Base-by-base conservation (phyloP, 2,797 vertebrate species). In the Tinamus major region DNA sequence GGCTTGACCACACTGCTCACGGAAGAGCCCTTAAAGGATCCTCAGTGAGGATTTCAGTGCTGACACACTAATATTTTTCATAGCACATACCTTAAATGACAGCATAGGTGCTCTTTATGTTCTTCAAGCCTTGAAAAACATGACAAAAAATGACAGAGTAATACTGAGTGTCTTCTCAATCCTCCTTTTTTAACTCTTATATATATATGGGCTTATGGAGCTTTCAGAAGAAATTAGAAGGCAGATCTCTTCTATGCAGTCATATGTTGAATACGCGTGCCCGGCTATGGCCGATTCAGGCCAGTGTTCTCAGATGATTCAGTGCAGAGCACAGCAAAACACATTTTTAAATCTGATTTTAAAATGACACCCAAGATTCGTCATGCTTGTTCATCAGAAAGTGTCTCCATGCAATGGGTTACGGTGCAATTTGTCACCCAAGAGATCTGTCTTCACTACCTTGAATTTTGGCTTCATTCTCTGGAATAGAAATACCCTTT, bases 251-350 rank as follows among this genome's bases (percentile, higher is more conserved):
- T 41, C 46, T 4, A 3, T 49, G 24, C 21, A 41, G 27, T 21
- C 31, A 12, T 49, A 21, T 44, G 21, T 74, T 53, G 26, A 92
- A 27, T 37, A 49, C 24, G 55, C 21, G 48, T 59, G 55, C 9
- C n/a, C 24, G 74, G 0, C 65, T 55, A 2, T 23, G 51, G 56
- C 42, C 62, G 10, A 83, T 76, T 15, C 46, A 62, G 39, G n/a
- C 27, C 48, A 8, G 7, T 37, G 14, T 44, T 62, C 53, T 91
- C 21, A 13, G 24, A 44, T 0, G 0, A 24, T 53, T 27, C 26
- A n/a, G 55, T 56, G 55, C 55, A 56, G 55, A 51, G 10, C 35
- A n/a, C 33, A 58, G 24, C 65, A 71, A 85, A 72, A 23, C 19
- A 56, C 7, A 44, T 44, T 44, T 44, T 44, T 44, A 44, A 44